phyloP scores from a whole-genome alignment of 2,113 vertebrate genomes.

The Bubo scandiacus region DNA sequence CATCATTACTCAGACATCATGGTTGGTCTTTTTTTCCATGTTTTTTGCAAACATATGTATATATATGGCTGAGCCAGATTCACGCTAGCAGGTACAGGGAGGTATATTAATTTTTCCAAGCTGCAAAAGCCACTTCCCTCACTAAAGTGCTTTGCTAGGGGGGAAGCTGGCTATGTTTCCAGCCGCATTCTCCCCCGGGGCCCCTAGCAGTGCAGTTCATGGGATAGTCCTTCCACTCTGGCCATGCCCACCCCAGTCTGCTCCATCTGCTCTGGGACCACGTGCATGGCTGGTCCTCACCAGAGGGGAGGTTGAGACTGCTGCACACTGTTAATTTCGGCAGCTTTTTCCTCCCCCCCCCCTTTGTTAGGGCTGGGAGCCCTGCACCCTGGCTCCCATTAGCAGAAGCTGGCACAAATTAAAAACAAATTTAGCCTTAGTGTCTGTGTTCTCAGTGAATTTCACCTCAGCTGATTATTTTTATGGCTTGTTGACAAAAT shows the following conservation, averaged over 20 bases:
- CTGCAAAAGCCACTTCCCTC: background rate
- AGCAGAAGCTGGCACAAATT: conserved; percentile 32
- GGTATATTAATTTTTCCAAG: background rate
- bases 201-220: background rate
- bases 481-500: conserved; percentile 52
- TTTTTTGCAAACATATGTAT: background rate
- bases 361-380: background rate
- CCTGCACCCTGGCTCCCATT: background rate
- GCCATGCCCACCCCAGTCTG: background rate
- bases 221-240: background rate
- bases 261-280: conserved; percentile 56
- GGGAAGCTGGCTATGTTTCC: background rate
- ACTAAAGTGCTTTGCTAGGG: background rate
- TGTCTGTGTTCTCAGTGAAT: background rate
- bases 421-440: conserved; percentile 46
- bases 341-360: background rate
- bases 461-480: conserved; percentile 9
- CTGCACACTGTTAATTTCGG: background rate
- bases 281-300: background rate
- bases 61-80: background rate
- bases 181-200: background rate
- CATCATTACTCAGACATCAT: background rate
- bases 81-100: background rate
- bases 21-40: background rate
- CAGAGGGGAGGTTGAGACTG: background rate